Conservation (phyloP, 2,888 invertebrate species). For the Parnassius smintheus region DNA sequence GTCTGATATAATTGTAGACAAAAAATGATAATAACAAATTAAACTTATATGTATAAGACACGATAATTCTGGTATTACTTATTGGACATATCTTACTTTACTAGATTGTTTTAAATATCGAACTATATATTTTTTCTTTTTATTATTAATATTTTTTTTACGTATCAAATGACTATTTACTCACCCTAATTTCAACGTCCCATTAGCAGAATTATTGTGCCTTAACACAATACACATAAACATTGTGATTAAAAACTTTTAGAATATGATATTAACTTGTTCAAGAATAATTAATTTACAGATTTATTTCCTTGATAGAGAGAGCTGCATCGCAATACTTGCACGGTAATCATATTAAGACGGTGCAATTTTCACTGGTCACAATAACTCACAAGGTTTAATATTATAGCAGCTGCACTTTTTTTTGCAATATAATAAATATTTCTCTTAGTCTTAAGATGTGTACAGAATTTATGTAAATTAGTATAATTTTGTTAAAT, state of each 20-base stretch:
- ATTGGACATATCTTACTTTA: too few species aligned
- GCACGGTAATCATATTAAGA: not conserved
- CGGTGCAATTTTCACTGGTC: conserved; percentile 4
- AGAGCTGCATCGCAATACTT: not conserved
- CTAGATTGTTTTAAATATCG: too few species aligned
- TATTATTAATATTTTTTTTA: too few species aligned
- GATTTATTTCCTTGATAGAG: not conserved
- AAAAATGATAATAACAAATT: too few species aligned
- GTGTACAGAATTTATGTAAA: conserved; percentile 12
- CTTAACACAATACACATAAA: conserved; percentile 17
- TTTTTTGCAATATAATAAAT: conserved; percentile 6
- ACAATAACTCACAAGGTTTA: conserved; percentile 10
- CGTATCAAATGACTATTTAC: too few species aligned
- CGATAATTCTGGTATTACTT: conserved; percentile 3
- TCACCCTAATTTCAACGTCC: not conserved
- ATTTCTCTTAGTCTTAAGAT: not conserved
- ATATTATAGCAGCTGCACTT: not conserved
- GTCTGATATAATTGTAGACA: too few species aligned
- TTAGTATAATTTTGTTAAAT: conserved; percentile 1
- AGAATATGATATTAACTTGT: not conserved
- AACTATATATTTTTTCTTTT: too few species aligned
- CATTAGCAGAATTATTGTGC: conserved; percentile 22
- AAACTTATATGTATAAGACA: not conserved
- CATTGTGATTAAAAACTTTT: not conserved
- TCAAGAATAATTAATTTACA: not conserved